Conservation (phyloP, 2,113 vertebrate genomes). For the Notarius quadriscutis region DNA sequence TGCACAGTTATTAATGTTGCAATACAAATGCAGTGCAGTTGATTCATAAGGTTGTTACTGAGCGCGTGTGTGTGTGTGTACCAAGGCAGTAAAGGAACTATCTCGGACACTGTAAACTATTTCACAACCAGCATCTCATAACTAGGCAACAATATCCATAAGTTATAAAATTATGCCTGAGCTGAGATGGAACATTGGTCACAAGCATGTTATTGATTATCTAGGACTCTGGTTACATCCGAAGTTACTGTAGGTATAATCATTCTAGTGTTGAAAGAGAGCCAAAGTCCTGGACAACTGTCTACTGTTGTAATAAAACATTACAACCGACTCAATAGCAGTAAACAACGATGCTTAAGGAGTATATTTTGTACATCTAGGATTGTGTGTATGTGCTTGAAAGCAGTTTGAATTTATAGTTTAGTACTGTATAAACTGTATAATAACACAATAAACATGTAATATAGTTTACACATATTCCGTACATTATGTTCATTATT, state of each 20-base stretch:
- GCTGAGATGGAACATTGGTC: not conserved
- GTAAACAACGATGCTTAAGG: not conserved
- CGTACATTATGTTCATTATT: not conserved
- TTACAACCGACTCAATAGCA: not conserved
- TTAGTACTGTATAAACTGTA: not conserved
- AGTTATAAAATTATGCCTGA: not conserved
- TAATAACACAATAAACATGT: not conserved
- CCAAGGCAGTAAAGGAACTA: not conserved
- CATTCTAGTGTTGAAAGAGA: not conserved
- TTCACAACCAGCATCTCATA: slow-evolving; percentile 20
- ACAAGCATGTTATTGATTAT: not conserved
- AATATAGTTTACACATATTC: not conserved
- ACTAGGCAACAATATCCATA: not conserved
- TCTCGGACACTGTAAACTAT: not conserved
- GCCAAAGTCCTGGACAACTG: not conserved
- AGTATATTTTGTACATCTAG: not conserved
- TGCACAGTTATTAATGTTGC: not conserved
- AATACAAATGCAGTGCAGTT: not conserved
- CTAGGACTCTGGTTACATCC: not conserved
- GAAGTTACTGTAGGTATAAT: not conserved
- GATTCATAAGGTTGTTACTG: slow-evolving; percentile 1
- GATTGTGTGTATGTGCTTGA: not conserved
- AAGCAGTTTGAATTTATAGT: not conserved
- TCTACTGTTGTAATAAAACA: not conserved
- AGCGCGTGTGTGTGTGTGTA: not conserved